Evolutionary conservation across 2,797 vertebrate genomes (phyloP).

Genomic region (Aeoliscus strigatus): DNA sequence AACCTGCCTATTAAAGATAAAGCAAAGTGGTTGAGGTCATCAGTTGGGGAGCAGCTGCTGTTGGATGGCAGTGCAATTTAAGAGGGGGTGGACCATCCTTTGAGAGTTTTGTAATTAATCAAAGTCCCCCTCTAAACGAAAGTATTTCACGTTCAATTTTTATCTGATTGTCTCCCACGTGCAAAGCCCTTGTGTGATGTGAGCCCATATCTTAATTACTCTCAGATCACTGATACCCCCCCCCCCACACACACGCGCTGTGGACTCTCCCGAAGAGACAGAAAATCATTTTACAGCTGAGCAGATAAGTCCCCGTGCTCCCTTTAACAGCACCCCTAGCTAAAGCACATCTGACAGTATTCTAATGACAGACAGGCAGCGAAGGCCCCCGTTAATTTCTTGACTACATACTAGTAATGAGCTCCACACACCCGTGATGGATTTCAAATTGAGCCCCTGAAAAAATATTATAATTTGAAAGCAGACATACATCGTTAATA

Average conservation of each 20-base stretch:
- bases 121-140: constrained; percentile 64
- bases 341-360: constrained; percentile 61
- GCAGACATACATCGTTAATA: constrained; percentile 53
- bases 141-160: constrained; percentile 66
- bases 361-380: constrained; percentile 64
- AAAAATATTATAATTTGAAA: constrained; percentile 60
- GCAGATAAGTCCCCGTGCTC: constrained; percentile 70
- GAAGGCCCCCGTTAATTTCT: constrained; percentile 53
- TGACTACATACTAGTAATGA: constrained; percentile 54
- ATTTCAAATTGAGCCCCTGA: constrained; percentile 59
- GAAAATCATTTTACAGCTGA: constrained; percentile 77
- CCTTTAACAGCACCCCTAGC: constrained; percentile 52
- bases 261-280: constrained; percentile 63
- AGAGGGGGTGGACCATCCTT: constrained; percentile 48
- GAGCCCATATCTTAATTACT: constrained; percentile 76
- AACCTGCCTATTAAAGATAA: constrained; percentile 67
- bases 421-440: constrained; percentile 40
- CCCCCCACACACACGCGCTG: constrained; percentile 35
- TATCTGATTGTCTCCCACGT: constrained; percentile 61
- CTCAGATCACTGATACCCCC: constrained; percentile 70
- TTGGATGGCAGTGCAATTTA: constrained; percentile 53
- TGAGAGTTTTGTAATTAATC: constrained; percentile 73
- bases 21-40: constrained; percentile 58
- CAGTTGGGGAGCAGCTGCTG: constrained; percentile 37
- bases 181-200: constrained; percentile 64